A percentile compares a stretch with the other conserved stretches of the same genome.
phyloP scores from a whole-genome alignment of 2,888 invertebrate species.

The Acrocera orbiculus region DNA sequence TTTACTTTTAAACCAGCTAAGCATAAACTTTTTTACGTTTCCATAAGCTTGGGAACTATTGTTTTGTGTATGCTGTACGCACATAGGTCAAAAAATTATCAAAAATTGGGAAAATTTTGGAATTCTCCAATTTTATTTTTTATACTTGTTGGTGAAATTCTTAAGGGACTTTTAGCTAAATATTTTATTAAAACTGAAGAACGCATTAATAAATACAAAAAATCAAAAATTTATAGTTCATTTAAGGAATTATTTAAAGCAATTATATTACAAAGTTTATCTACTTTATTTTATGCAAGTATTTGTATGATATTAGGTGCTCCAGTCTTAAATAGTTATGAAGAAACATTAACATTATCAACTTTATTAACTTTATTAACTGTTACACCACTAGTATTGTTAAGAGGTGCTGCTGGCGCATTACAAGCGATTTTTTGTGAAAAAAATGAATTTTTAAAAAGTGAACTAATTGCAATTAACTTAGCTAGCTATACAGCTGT shows the following conservation, averaged over 20 bases:
- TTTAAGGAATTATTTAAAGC: conserved; percentile 22
- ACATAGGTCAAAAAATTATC: conserved; percentile 25
- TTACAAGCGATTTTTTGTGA: conserved; percentile 30
- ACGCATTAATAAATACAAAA: conserved; percentile 5
- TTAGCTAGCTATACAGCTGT: conserved; percentile 28
- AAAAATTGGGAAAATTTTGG: conserved; percentile 26
- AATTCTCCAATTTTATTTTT: conserved; percentile 26
- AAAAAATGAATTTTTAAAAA: conserved; percentile 25
- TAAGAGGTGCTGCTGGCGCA: conserved; percentile 27
- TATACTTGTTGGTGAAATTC: conserved; percentile 24
- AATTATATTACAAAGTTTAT: conserved; percentile 23
- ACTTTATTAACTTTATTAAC: conserved; percentile 26
- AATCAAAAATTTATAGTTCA: not conserved
- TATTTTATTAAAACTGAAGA: conserved; percentile 23
- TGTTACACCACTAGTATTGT: conserved; percentile 27
- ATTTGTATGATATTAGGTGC: conserved; percentile 31
- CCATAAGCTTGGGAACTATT: conserved; percentile 26
- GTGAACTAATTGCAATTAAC: conserved; percentile 26
- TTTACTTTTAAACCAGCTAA: conserved; percentile 29
- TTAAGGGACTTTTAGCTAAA: conserved; percentile 23
- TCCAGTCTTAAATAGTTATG: conserved; percentile 28
- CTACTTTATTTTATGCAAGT: conserved; percentile 25
- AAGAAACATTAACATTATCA: conserved; percentile 28
- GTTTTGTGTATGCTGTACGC: conserved; percentile 28
- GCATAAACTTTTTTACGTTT: conserved; percentile 28